Evolutionary conservation across 2,797 vertebrate species (phyloP).

Genomic region (Acipenser ruthenus): DNA sequence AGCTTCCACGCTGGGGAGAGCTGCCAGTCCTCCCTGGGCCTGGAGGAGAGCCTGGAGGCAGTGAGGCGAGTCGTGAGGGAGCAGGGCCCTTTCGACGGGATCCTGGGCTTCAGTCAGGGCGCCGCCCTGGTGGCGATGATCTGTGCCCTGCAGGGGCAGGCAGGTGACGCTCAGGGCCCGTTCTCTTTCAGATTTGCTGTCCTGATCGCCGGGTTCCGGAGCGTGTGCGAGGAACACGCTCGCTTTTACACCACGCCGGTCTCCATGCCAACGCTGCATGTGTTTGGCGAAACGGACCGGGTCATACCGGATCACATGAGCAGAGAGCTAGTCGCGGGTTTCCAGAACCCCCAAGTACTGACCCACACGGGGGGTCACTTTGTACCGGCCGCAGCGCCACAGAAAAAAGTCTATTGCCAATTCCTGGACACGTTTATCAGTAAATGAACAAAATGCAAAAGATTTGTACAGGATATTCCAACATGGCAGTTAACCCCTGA

Average conservation of each 20-base stretch:
- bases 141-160: constrained; percentile 69
- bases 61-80: constrained; percentile 60
- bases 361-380: constrained; percentile 82
- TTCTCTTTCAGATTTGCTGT: constrained; percentile 70
- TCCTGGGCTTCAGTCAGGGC: constrained; percentile 90
- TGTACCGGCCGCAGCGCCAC: constrained; percentile 65
- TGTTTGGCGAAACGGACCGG: constrained; percentile 73
- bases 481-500: too few relatives aligned
- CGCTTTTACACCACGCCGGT: constrained; percentile 54
- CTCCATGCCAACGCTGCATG: constrained; percentile 71
- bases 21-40: constrained; percentile 61
- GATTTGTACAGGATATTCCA: too few relatives aligned
- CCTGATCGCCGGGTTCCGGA: constrained; percentile 77
- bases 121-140: constrained; percentile 79
- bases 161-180: constrained; percentile 19
- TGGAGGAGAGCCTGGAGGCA: constrained; percentile 64
- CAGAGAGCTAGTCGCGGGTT: constrained; percentile 62
- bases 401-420: constrained; percentile 73
- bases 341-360: constrained; percentile 59
- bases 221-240: constrained; percentile 55
- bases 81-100: constrained; percentile 75
- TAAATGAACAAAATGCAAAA: constrained; percentile 7
- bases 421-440: constrained; percentile 69
- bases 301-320: constrained; percentile 78
- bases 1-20: constrained; percentile 68